Base-by-base conservation (phyloP, 2,888 invertebrate species). In the Agrotis segetum region DNA sequence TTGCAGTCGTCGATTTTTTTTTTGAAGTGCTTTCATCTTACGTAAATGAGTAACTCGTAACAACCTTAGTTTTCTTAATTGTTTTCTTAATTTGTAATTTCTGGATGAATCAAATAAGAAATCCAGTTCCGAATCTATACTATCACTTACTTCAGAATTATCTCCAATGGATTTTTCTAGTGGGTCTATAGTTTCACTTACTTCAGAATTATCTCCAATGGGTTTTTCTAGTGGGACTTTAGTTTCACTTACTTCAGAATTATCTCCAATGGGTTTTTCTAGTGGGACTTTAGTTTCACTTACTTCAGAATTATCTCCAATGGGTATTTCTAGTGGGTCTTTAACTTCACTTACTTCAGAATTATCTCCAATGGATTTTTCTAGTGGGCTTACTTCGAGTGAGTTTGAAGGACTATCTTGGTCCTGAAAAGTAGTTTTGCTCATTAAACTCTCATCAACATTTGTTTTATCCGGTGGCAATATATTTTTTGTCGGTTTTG, bases 31-130 rank as follows among this genome's bases (percentile, higher is more conserved):
- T 56, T 56, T 56, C n/a, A 56, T 13, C 17, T 29, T 55, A 9
- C 9, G 24, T 24, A 29, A 1, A 24, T 9, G 9, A 24, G 24
- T 14, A 24, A 55, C 17, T 17, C 56, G 17, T 56, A 56, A 34
- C 13, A 34, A 56, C 29, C n/a, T 17, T 2, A 34, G 34, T 56
- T 34, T 56, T 13, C 56, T 29, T 56, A 56, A 56, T 6, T 34
- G n/a, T 56, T 34, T 56, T 56, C 56, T 34, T n/a, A 56, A 34
- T 34, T 29, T 3, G 34, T 7, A 16, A 34, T 34, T 56, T 34
- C 17, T 56, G 13, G 56, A n/a, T n/a, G 29, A 24, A 56, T 56
- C 56, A 6, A 56, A 56, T 56, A 56, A n/a, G 2, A n/a, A 56
- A n/a, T 56, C 34, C 24, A 24, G 9, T 2, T 56, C 56, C 3